Base-by-base conservation (phyloP, 2,888 invertebrate genomes). In the Chalcosyrphus nemorum region DNA sequence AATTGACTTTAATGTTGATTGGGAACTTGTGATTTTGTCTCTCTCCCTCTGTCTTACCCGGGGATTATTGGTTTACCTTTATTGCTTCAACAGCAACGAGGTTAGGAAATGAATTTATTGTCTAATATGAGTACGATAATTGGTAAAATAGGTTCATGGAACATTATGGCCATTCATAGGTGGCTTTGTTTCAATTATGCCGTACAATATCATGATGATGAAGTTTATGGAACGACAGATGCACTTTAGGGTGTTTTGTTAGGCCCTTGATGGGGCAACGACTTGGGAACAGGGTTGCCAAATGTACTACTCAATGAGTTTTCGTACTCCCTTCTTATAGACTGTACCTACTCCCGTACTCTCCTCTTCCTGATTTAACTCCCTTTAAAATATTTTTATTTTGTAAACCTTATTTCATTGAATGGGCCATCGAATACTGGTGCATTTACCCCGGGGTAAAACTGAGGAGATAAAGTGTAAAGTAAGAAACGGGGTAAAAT, bases 1-100 rank as follows among this genome's bases (percentile, higher is more conserved):
- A 84, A 84, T 78, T 74, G 70, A 74, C 74, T 84, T 68, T 52
- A 74, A 59, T 74, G 80, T 27, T 80, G 63, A 84, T 74, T 84
- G 74, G 59, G 70, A 80, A 65, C 56, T 29, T 56, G 63, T 57
- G 78, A 74, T 68, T 78, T 74, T 74, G 50, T 68, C 41, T 50
- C 24, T 24, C 24, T 24, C 24, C 68, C 57, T 68, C 41, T 56
- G n/a, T n/a, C n/a, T n/a, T n/a, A n/a, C n/a, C n/a, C 52, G 0
- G n/a, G 15, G 63, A 52, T 65, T 71, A 63, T 75, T 50, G 52
- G 63, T 72, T 71, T 59, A 65, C 74, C 47, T 66, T 29, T 41
- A 17, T 9, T 35, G 54, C 32, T 70, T 13, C 15, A 41, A 29
- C 35, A 32, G 45, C 15, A 41, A 29, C 35, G 41, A 54, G 45